Base-by-base conservation (phyloP, 2,888 invertebrate genomes). In the Galerucella calmariensis region DNA sequence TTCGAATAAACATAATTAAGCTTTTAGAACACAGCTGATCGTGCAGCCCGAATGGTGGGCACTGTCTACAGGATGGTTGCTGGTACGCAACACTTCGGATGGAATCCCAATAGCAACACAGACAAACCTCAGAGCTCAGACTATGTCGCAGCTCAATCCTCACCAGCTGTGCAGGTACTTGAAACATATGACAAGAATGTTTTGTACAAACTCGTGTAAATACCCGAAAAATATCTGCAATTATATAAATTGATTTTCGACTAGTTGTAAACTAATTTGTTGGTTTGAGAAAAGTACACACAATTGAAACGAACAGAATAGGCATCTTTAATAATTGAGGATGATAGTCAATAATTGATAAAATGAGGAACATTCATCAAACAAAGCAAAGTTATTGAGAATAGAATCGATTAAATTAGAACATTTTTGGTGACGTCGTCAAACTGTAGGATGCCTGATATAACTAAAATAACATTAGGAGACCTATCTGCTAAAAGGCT, bases 21-120 rank as follows among this genome's bases (percentile, higher is more conserved):
- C 86, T 87, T 88, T 87, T 89, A 94, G 94, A 92, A 91, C 87
- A 93, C 94, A 84, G 94, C 94, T 85, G 94, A 93, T 90, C 92
- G 93, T 87, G 92, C 94, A 89, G 94, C 94, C 84, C 90, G 94
- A 87, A 93, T 94, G 83, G 94, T 93, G 78, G 94, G 94, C 85
- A 92, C 92, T 84, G 92, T 94, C 84, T 94, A 93, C 90, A 91
- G 94, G 78, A 92, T 94, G 88, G 92, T 94, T 85, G 93, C 94
- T 82, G 92, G 92, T 86, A 94, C 94, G 80, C 93, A 94, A 90
- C 92, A 92, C 86, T 90, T 93, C 84, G 92, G 92, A 86, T 91
- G 91, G 86, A 91, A 92, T 86, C 89, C 90, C 77, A 89, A 90
- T 86, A 88, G 90, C 81, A 89, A 89, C 70, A 77, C 81, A 75